Percentiles rank a stretch among this genome's conserved stretches.
phyloP scores from a whole-genome alignment of 1,140 invertebrate genomes.

The Sitobion miscanthi region DNA sequence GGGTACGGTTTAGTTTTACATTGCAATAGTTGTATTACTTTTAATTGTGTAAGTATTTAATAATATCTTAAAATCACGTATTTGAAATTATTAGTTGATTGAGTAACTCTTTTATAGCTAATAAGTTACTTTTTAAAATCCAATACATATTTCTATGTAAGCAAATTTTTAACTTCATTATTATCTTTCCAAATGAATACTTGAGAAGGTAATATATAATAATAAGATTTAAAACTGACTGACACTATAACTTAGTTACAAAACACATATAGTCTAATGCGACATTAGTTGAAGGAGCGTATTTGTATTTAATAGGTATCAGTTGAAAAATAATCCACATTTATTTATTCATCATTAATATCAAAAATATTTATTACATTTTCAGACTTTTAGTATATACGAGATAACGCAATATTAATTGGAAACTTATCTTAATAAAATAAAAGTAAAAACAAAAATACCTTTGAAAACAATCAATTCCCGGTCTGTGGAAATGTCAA shows the following conservation, averaged over 20 bases:
- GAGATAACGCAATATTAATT: not conserved
- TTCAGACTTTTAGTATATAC: not conserved
- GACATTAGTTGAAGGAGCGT: not conserved
- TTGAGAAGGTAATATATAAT: not conserved
- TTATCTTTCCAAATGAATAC: no score
- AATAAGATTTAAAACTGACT: not conserved
- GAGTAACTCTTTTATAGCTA: not conserved
- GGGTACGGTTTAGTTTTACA: not conserved
- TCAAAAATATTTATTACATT: not conserved
- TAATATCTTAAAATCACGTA: not conserved
- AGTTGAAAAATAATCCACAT: not conserved
- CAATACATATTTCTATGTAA: not conserved
- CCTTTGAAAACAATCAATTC: slow-evolving; percentile 24
- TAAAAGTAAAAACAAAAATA: slow-evolving; percentile 33
- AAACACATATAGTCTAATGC: not conserved
- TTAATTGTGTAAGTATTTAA: no score
- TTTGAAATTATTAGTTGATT: not conserved
- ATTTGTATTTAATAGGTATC: not conserved
- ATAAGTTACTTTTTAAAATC: not conserved
- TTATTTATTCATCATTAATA: not conserved
- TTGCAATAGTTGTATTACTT: not conserved
- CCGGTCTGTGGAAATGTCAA: not conserved
- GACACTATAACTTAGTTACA: not conserved
- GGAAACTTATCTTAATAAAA: slow-evolving; percentile 18
- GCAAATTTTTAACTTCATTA: no score